These are phyloP conservation scores for Xenops minutus DNA, from an alignment of 2,797 vertebrate species.

Conservation along the genomic window DNA sequence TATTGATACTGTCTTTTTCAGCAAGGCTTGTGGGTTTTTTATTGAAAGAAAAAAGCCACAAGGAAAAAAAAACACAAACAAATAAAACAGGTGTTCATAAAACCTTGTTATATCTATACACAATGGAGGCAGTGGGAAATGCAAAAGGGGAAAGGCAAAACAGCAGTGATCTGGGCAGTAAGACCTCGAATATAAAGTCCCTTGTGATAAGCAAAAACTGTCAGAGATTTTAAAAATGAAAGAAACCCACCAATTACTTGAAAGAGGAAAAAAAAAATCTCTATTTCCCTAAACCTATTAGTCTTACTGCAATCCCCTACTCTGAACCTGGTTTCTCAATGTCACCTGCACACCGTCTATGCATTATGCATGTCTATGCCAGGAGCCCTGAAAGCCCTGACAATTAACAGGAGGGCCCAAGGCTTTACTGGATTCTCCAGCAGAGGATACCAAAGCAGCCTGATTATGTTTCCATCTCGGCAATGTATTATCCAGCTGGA, in stretches of 20 bases:
- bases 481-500: background rate
- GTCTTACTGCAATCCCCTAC: background rate
- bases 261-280: background rate
- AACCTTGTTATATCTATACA: background rate
- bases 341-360: background rate
- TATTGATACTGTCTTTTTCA: background rate
- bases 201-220: background rate
- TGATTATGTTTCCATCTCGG: background rate
- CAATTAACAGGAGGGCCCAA: constrained; percentile 2
- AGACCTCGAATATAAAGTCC: background rate
- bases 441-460: constrained; percentile 16
- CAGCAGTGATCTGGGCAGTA: background rate
- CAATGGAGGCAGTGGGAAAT: background rate
- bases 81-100: background rate
- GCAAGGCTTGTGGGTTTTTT: background rate
- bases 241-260: background rate
- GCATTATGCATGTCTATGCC: background rate
- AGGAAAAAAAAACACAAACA: background rate
- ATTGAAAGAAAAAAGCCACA: accelerated
- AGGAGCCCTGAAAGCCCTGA: constrained; percentile 11
- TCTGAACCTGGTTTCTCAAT: background rate
- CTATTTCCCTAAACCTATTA: constrained; percentile 27
- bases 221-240: background rate
- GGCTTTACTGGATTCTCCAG: background rate
- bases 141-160: background rate